Evolutionary conservation across 1,140 invertebrate genomes (phyloP).

Genomic region (Apis mellifera): DNA sequence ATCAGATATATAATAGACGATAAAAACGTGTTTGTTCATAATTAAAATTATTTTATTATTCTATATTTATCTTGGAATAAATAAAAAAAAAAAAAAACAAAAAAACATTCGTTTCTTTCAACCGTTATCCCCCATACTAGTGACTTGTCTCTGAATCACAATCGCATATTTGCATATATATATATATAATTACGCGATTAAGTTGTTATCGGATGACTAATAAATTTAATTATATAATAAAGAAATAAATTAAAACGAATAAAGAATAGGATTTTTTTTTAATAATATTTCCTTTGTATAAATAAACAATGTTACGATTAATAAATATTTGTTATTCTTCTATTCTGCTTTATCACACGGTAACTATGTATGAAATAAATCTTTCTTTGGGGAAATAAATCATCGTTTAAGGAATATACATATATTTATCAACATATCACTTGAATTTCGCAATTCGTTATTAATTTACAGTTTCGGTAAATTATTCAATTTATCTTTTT

Average conservation of each 20-base stretch:
- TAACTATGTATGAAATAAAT: constrained; percentile 39
- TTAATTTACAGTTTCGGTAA: background rate
- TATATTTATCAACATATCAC: background rate
- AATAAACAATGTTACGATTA: constrained; percentile 34
- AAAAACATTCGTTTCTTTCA: background rate
- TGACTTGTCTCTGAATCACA: constrained; percentile 4
- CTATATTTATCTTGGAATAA: background rate
- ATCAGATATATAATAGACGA: too few relatives aligned
- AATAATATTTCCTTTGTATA: constrained; percentile 31
- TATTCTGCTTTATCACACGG: constrained; percentile 43
- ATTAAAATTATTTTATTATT: background rate
- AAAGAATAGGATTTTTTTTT: constrained; percentile 27
- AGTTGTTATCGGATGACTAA: background rate
- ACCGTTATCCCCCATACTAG: background rate
- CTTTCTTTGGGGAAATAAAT: constrained; percentile 47
- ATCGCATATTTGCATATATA: background rate
- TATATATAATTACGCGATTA: constrained; percentile 14
- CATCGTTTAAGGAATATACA: background rate
- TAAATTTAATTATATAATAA: constrained; percentile 17
- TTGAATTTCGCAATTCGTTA: background rate
- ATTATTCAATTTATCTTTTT: background rate
- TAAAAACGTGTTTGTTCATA: background rate
- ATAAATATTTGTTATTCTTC: constrained; percentile 29
- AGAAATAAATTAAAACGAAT: constrained; percentile 33
- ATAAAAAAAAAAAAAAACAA: background rate